A percentile compares a stretch with the other conserved stretches of the same genome.
Evolutionary conservation across 2,797 vertebrate species (phyloP).

Genomic region (Acanthurus tractus): DNA sequence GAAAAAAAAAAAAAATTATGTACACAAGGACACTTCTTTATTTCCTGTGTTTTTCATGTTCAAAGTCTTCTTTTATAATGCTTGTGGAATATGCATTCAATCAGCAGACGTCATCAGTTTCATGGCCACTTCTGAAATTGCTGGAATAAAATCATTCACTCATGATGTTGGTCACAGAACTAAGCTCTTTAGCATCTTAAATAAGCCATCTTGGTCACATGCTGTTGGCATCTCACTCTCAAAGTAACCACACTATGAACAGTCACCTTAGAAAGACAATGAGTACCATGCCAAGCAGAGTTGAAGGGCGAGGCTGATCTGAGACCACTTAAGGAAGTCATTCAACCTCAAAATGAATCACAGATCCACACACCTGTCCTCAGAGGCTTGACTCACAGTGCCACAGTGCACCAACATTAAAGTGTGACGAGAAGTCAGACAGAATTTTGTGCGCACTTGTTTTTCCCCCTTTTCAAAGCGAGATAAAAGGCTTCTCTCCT

Average conservation of each 20-base stretch:
- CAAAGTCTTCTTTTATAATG: not conserved
- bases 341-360: slow-evolving; percentile 44
- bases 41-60: not conserved
- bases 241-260: not conserved
- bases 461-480: slow-evolving; percentile 43
- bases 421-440: slow-evolving; percentile 31
- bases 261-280: slow-evolving; percentile 20
- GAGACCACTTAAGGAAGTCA: slow-evolving; percentile 29
- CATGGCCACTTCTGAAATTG: not conserved
- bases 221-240: not conserved
- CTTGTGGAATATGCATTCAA: not conserved
- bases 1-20: not conserved
- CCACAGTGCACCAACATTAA: slow-evolving; percentile 20
- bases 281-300: slow-evolving; percentile 15
- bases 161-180: not conserved
- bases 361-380: slow-evolving; percentile 41
- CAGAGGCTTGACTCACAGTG: slow-evolving; percentile 30
- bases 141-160: slow-evolving; percentile 2
- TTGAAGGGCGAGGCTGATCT: not conserved
- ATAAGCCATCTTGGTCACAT: not conserved
- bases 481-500: slow-evolving; percentile 66
- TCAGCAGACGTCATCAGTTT: slow-evolving; percentile 1
- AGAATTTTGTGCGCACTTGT: slow-evolving; percentile 34
- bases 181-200: not conserved
- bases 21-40: not conserved